Evolutionary conservation across 1,140 invertebrate species (phyloP), one percentile per base, ranked within the genome.

Genomic region (Hesperophylax magnus): DNA sequence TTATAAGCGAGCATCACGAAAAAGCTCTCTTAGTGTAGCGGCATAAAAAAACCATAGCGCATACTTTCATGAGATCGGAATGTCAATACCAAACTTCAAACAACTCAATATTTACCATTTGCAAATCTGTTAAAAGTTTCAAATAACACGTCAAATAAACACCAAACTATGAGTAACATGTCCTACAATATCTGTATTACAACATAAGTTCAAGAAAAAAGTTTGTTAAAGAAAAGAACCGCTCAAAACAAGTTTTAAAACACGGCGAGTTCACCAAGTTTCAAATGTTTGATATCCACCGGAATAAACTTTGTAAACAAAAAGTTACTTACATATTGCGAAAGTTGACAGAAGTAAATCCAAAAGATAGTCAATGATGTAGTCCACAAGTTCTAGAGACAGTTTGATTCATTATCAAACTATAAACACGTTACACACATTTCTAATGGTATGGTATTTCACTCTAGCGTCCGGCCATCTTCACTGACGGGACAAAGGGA

Each of bases 401-500:
- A 77, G 65, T 79, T 79, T 74, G 52, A 34, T 60, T 79, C 78
- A 79, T 79, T 20, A 72, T 79, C 31, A 74, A 67, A 67, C 78
- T 18, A 34, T 79, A 61, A 79, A 79, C 78, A 79, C 63, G 69
- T 72, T 79, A 56, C 54, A 79, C 78, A 79, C 69, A 54, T 74
- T 79, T 79, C 78, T 79, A 76, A 80, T 80, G 71, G 78, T 80
- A 24, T 75, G 65, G 75, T 67, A 56, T 65, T 58, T 80, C 61
- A 54, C 61, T 67, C 78, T 65, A 53, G 69, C 39, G 78, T 79
- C n/a, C 78, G 78, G 78, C 78, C 78, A 80, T 80, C 75, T 80
- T 80, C 78, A 80, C 78, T 75, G 71, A 75, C 60, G 56, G 78
- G 78, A 80, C 78, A 80, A 80, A 80, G 78, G 78, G 71, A 80